Evolutionary conservation across 1,140 invertebrate species (phyloP), one percentile per base, ranked within the genome.

Genomic region (Drosophila novamexicana): DNA sequence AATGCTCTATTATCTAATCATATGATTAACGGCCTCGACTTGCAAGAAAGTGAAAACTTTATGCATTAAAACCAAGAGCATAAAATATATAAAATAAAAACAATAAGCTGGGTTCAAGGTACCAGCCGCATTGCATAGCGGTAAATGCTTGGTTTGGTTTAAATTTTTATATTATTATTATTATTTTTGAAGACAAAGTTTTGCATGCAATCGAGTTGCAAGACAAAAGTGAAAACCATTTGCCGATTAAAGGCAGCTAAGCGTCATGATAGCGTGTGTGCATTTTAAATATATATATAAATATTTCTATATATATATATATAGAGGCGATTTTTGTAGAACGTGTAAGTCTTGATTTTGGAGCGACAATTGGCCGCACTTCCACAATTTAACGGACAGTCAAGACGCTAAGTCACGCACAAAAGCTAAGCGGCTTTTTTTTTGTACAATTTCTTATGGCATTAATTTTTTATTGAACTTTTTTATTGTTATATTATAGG

Each of bases 391-490:
- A 89, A 81, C 85, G 84, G 84, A 12, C 52, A 37, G 36, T 40
- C 59, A 68, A 81, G 70, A 56, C 47, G 56, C 75, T 81, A 67
- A 89, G 83, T 89, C 83, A 88, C 80, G 84, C 75, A 68, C 69
- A 62, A 9, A 44, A 18, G 39, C 39, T 86, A 86, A 83, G 76
- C 77, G 76, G 77, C 56, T 79, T 76, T 73, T 57, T 57, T 4
- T 18, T 65, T 62, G 18, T 9, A 22, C 22, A 18, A 47, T 9
- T 37, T 34, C 12, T 52, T 9, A 29, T 29, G 22, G 22, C 22
- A 29, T 52, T 16, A 7, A 7, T 8, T 36, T 36, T 16, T 16
- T 10, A 29, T 29, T 29, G 22, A 29, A 29, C 22, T 29, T 29
- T 29, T 29, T 29, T 29, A 29, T 29, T 29, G 4, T 29, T 29